Evolutionary conservation across 2,888 invertebrate genomes (phyloP).

Genomic region (Tachina lurida): DNA sequence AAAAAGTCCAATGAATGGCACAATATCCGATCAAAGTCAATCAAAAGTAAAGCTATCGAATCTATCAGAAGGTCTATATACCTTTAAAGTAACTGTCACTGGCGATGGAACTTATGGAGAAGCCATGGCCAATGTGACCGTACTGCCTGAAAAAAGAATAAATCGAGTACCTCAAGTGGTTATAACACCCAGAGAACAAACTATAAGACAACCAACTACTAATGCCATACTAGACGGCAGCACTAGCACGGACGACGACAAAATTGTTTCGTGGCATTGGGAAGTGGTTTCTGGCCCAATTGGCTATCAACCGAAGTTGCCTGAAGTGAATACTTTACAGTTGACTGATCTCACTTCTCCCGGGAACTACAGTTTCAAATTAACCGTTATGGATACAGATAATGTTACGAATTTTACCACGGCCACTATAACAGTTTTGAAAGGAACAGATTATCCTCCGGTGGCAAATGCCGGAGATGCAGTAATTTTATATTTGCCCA

Average conservation of each 20-base stretch:
- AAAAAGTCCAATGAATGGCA: constrained; percentile 88
- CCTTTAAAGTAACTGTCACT: constrained; percentile 93
- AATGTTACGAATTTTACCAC: constrained; percentile 92
- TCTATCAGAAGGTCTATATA: constrained; percentile 93
- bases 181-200: constrained; percentile 93
- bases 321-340: constrained; percentile 92
- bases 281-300: constrained; percentile 94
- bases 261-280: constrained; percentile 95
- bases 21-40: constrained; percentile 92
- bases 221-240: constrained; percentile 95
- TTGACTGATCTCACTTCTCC: constrained; percentile 92
- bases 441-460: constrained; percentile 96
- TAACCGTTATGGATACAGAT: constrained; percentile 96
- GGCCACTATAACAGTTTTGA: constrained; percentile 94
- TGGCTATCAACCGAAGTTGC: constrained; percentile 91
- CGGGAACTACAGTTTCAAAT: constrained; percentile 94
- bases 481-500: constrained; percentile 94
- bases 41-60: constrained; percentile 92
- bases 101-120: constrained; percentile 89
- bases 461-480: constrained; percentile 97
- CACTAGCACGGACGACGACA: constrained; percentile 90
- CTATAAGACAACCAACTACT: constrained; percentile 94
- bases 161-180: constrained; percentile 93
- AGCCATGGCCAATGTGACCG: constrained; percentile 94
- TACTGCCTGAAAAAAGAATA: constrained; percentile 91